Evolutionary conservation across 2,888 invertebrate genomes (phyloP), one percentile per base, ranked within the genome.

Genomic region (Acronicta aceris): DNA sequence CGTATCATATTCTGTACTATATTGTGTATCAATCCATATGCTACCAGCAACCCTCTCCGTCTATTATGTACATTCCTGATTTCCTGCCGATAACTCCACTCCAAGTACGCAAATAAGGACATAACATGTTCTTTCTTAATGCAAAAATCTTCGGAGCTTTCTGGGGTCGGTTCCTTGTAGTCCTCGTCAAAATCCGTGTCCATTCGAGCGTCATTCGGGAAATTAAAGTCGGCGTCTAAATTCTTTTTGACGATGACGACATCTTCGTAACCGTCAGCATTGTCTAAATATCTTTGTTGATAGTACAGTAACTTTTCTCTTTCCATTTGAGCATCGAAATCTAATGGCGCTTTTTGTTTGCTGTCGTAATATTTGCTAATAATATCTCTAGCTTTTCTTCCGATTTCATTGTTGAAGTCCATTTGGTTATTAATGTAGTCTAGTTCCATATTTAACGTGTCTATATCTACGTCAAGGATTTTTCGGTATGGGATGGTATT

Each of bases 1-100:
- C 96, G 95, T 10, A 98, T 94, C 96, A 98, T 96, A 82, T 97
- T 97, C 43, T 97, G 96, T 0, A 94, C 97, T 50, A 98, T 96
- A 81, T 97, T 97, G 25, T 97, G 95, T 48, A 98, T 95, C 78
- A 98, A 93, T 8, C 98, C 98, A 79, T 98, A 98, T 0, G 98
- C 97, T 57, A 97, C 94, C 21, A 98, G 85, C 55, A 97, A 85
- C 0, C 97, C 96, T n/a, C 96, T 95, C 53, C 96, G 94, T 70
- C 95, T 96, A 75, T 97, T 96, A 64, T 95, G 93, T 0, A 93
- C 79, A 74, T 97, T 95, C 88, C 96, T 92, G 66, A 96, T 86
- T 87, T 97, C 89, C 66, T 96, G 96, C 15, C 95, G 94, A n/a
- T 95, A 95, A 74, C 97, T 97, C 97, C 97, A 98, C 79, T 98